Evolutionary conservation across 2,888 invertebrate species (phyloP).

Genomic region (Hydraecia micacea): DNA sequence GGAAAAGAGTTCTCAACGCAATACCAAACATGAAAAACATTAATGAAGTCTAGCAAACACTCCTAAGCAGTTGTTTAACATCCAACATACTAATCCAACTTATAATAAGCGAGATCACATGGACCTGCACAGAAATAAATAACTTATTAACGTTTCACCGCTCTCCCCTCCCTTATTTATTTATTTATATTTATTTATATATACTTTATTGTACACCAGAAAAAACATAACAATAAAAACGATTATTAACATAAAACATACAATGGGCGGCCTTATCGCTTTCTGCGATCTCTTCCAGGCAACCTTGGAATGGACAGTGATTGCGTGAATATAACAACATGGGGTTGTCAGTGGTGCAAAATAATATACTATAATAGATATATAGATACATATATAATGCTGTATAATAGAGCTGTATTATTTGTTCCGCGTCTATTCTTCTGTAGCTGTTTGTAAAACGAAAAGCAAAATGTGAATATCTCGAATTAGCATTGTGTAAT

Average conservation of each 20-base stretch:
- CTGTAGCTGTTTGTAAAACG: slow-evolving; percentile 50
- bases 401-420: too few species aligned
- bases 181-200: too few species aligned
- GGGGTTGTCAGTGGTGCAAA: too few species aligned
- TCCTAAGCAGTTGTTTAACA: neutral
- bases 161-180: neutral
- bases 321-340: too few species aligned
- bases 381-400: too few species aligned
- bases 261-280: too few species aligned
- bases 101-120: slow-evolving; percentile 8
- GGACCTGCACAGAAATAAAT: slow-evolving; percentile 2
- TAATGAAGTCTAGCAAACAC: neutral
- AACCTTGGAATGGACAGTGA: too few species aligned
- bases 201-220: too few species aligned
- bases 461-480: slow-evolving; percentile 24
- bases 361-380: too few species aligned
- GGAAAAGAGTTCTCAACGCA: neutral
- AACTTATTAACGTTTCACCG: neutral
- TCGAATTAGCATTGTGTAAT: slow-evolving; percentile 3
- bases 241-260: too few species aligned
- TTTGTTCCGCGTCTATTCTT: slow-evolving; percentile 42
- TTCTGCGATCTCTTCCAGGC: too few species aligned
- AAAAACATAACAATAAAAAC: too few species aligned
- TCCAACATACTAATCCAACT: neutral
- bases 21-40: neutral